These are phyloP conservation scores for Parapsyche elsis DNA, from an alignment of 1,140 invertebrate genomes.

Conservation along the genomic window DNA sequence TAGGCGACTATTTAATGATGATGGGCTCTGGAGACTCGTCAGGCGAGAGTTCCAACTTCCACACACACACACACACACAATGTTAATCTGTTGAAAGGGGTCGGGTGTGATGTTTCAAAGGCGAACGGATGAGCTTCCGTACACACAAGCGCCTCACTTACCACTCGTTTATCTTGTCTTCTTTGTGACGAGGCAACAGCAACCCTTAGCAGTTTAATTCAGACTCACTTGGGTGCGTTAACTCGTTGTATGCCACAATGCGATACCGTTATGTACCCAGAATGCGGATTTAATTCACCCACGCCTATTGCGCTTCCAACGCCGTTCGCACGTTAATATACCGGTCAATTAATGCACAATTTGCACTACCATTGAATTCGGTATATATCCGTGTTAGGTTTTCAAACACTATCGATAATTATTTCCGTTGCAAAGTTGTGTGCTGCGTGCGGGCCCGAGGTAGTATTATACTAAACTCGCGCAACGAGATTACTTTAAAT, in stretches of 20 bases:
- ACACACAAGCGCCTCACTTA: background rate
- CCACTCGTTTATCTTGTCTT: conserved; percentile 4
- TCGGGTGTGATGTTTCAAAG: background rate
- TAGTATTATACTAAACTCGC: background rate
- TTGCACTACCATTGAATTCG: background rate
- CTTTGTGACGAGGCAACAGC: background rate
- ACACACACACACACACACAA: background rate
- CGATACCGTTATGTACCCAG: too few species aligned
- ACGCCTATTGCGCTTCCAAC: background rate
- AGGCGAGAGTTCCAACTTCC: background rate
- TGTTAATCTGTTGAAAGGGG: conserved; percentile 7
- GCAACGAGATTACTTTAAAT: background rate
- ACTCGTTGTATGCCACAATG: background rate
- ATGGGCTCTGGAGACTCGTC: background rate
- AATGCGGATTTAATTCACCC: too few species aligned
- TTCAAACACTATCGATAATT: too few species aligned
- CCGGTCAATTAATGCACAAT: background rate
- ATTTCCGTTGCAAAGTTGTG: too few species aligned
- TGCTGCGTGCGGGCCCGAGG: background rate
- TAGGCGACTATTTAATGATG: background rate
- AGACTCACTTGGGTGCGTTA: background rate
- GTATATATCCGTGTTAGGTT: too few species aligned
- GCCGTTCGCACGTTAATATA: background rate
- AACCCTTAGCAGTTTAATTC: conserved; percentile 7
- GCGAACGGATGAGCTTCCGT: background rate